These are phyloP conservation scores for Chelonus insularis DNA, from an alignment of 1,140 invertebrate genomes.

Conservation along the genomic window DNA sequence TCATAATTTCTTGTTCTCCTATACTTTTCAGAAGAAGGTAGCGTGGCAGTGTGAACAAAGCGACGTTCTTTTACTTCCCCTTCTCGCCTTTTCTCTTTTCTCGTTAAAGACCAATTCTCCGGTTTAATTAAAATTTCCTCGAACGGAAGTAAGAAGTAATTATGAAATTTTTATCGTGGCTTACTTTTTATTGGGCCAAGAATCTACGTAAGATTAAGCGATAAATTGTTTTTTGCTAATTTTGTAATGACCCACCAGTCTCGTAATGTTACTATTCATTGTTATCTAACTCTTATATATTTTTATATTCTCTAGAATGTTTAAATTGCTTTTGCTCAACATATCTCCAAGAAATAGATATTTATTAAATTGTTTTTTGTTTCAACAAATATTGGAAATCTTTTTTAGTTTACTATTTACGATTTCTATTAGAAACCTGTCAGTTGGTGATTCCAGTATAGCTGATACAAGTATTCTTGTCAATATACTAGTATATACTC, in stretches of 20 bases:
- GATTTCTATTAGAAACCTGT: too few species aligned
- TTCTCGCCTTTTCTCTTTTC: conserved; percentile 31
- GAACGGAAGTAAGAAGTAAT: conserved; percentile 54
- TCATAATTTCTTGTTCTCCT: background rate
- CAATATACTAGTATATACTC: too few species aligned
- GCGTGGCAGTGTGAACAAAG: conserved; percentile 8
- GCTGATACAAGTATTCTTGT: too few species aligned
- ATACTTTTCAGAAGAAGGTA: background rate
- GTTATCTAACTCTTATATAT: background rate
- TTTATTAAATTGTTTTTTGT: too few species aligned
- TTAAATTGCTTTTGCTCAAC: background rate
- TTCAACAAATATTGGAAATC: too few species aligned
- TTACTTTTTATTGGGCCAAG: conserved; percentile 38
- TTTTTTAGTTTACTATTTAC: too few species aligned
- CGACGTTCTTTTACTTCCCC: background rate
- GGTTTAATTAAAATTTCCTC: conserved; percentile 55
- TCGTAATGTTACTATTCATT: background rate
- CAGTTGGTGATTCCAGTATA: background rate
- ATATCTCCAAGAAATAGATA: too few species aligned
- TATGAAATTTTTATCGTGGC: conserved; percentile 55
- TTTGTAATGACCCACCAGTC: conserved; percentile 42
- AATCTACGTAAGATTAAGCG: conserved; percentile 46
- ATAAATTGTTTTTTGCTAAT: conserved; percentile 54
- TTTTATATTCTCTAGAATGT: too few species aligned
- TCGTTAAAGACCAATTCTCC: conserved; percentile 50